Evolutionary conservation across 2,113 vertebrate genomes (phyloP), one percentile per base, ranked within the genome.

Genomic region (Tragelaphus imberbis): DNA sequence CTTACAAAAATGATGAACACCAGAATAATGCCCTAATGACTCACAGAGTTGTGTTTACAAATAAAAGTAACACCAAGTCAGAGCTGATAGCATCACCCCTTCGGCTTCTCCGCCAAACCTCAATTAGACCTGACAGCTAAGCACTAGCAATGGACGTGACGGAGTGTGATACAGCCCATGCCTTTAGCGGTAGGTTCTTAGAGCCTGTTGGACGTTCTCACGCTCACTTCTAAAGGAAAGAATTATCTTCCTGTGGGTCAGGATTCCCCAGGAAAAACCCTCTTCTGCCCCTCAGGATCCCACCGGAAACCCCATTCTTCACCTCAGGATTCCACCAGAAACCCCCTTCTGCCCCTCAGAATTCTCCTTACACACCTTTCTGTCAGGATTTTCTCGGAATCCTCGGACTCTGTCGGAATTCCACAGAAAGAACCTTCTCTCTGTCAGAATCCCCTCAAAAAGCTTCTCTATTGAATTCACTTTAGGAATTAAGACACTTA

Each of bases 81-180:
- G 65, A 7, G 9, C 0, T 9, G 23, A 9, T 0, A 53, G 12
- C 1, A 27, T 44, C 53, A 4, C 3, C 7, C 5, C 15, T 17
- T 12, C 21, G 0, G 4, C 15, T 15, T 33, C 91, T 36, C 49
- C 0, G 0, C 36, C 47, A 5, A 16, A 9, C 40, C 0, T 13
- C 6, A 15, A 2, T 11, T 9, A 10, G 9, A 17, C 2, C 1
- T 14, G 65, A 68, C 4, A 10, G 33, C 23, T 33, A 3, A 40
- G 16, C 55, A 1, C 23, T 33, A 1, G 0, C 3, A n/a, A 3
- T 33, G 9, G 23, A n/a, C 2, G 7, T 1, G 3, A 5, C 0
- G 23, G 27, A 58, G 10, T 13, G 5, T 6, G 11, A 13, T 1
- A 3, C 17, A 44, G 2, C 27, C 21, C 2, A 1, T 2, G 47